Conservation (phyloP, 2,113 vertebrate species). For the Anser cygnoides region DNA sequence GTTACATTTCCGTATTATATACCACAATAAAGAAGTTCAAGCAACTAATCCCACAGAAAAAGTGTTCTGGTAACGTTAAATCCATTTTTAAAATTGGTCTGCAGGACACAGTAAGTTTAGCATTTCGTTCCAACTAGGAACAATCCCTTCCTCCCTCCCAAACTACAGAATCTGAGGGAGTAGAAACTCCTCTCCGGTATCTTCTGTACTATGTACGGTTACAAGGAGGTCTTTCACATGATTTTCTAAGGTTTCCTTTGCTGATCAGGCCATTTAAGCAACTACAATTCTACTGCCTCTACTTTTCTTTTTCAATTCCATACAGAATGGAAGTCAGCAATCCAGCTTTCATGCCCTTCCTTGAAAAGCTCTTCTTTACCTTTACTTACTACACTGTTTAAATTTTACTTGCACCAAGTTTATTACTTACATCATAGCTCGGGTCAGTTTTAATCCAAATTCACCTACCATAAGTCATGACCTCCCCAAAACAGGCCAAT, state of each 20-base stretch:
- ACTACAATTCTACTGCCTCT: conserved; percentile 7
- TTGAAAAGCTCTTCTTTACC: background rate
- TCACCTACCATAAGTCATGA: background rate
- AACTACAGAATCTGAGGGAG: background rate
- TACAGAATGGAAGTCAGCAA: background rate
- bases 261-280: background rate
- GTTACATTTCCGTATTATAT: conserved; percentile 12
- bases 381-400: background rate
- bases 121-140: background rate
- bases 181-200: background rate
- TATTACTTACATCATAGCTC: background rate
- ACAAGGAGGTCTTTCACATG: background rate
- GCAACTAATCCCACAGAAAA: background rate
- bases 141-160: background rate
- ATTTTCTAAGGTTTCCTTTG: background rate
- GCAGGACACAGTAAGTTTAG: background rate
- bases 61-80: background rate
- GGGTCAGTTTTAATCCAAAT: conserved; percentile 16
- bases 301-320: background rate
- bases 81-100: background rate
- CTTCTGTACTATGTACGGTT: conserved; percentile 13
- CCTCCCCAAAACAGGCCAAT: background rate
- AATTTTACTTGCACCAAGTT: background rate
- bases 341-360: background rate
- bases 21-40: background rate